phyloP scores from a whole-genome alignment of 2,113 vertebrate species.

The Pituophis catenifer region DNA sequence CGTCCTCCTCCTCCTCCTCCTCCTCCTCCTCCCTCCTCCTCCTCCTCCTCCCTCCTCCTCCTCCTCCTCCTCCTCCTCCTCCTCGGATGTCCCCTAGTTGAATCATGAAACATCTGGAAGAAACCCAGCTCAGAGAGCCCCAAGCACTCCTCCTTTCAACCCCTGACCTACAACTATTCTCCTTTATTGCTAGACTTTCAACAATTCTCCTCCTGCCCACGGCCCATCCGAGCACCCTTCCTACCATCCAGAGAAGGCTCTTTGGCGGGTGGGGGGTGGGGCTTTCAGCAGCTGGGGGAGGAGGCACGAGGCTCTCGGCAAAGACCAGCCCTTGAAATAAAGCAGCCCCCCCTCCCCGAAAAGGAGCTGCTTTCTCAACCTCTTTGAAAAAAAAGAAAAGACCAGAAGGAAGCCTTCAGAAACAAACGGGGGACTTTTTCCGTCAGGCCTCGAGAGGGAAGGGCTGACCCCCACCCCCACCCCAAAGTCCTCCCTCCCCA shows the following conservation, averaged over 20 bases:
- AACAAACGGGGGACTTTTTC: background rate
- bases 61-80: no score
- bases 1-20: no score
- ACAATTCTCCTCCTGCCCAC: no score
- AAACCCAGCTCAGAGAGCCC: no score
- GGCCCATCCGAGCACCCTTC: background rate
- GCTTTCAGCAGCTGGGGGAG: background rate
- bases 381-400: background rate
- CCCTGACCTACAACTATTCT: no score
- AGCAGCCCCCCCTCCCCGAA: no score
- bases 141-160: no score
- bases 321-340: background rate
- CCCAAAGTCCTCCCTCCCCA: background rate
- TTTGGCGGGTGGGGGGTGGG: background rate
- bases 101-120: no score
- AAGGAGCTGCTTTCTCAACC: background rate
- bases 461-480: background rate
- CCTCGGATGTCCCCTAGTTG: no score
- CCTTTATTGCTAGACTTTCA: background rate
- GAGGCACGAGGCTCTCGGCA: background rate
- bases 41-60: no score
- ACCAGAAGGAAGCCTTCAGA: background rate
- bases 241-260: background rate
- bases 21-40: no score
- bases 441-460: background rate